phyloP scores from a whole-genome alignment of 64 coral and sea anemone species.

The Porites australiensis region DNA sequence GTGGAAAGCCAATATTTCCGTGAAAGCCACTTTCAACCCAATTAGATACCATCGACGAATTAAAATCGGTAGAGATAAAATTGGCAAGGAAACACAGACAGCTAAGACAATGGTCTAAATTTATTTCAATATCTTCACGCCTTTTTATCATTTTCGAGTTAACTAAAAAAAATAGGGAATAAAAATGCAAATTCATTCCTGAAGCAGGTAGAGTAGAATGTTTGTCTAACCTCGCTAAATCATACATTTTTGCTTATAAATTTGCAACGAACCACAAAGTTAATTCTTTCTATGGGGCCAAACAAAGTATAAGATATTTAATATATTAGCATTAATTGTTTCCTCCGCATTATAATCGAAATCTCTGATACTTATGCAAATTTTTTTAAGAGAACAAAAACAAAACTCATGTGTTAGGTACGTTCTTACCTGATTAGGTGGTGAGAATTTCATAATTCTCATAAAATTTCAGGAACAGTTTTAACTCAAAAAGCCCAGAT shows the following conservation, averaged over 20 bases:
- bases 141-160: background rate
- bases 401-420: too few species aligned
- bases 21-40: background rate
- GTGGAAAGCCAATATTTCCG: constrained; percentile 35
- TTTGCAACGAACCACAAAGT: background rate
- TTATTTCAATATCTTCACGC: constrained; percentile 14
- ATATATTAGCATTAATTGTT: constrained; percentile 13
- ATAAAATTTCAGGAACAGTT: background rate
- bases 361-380: background rate
- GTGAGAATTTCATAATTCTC: too few species aligned
- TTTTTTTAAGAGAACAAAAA: background rate
- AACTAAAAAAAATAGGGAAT: background rate
- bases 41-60: background rate
- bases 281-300: background rate
- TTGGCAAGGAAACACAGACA: constrained; percentile 6
- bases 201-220: background rate
- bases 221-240: background rate
- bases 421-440: background rate
- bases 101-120: constrained; percentile 14
- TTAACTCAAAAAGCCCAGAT: background rate
- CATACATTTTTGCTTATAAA: background rate
- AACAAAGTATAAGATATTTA: background rate
- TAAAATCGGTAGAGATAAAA: background rate
- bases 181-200: constrained; percentile 12
- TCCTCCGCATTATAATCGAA: background rate